Evolutionary conservation across 2,113 vertebrate species (phyloP).

Genomic region (Orthonyx spaldingii): DNA sequence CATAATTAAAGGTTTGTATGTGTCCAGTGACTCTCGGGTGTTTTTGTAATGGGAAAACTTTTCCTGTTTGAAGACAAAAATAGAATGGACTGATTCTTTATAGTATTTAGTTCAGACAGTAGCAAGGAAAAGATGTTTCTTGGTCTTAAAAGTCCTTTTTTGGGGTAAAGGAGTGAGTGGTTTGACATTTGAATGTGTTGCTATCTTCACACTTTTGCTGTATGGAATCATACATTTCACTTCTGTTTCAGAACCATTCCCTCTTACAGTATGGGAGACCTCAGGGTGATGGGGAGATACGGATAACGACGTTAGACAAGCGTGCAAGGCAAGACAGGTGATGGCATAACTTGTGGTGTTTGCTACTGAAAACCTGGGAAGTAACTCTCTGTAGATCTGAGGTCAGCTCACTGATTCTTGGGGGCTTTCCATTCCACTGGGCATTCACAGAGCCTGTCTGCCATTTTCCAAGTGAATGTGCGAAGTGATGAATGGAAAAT

Average conservation of each 20-base stretch:
- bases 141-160: neutral
- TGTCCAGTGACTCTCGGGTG: neutral
- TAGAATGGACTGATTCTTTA: neutral
- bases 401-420: neutral
- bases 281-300: constrained; percentile 93
- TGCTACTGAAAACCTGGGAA: neutral
- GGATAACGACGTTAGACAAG: constrained; percentile 89
- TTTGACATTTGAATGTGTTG: neutral
- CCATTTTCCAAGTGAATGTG: neutral
- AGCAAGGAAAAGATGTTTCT: neutral
- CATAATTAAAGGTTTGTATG: neutral
- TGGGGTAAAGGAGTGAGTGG: neutral
- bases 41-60: neutral
- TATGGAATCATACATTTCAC: neutral
- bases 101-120: neutral
- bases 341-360: neutral
- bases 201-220: neutral
- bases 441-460: neutral
- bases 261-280: constrained; percentile 89
- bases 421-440: neutral
- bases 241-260: constrained; percentile 84
- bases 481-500: neutral
- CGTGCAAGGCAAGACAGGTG: constrained; percentile 95
- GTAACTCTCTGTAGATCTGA: neutral
- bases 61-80: neutral